Evolutionary conservation across 2,888 invertebrate species (phyloP).

Genomic region (Crepidodera aurea): DNA sequence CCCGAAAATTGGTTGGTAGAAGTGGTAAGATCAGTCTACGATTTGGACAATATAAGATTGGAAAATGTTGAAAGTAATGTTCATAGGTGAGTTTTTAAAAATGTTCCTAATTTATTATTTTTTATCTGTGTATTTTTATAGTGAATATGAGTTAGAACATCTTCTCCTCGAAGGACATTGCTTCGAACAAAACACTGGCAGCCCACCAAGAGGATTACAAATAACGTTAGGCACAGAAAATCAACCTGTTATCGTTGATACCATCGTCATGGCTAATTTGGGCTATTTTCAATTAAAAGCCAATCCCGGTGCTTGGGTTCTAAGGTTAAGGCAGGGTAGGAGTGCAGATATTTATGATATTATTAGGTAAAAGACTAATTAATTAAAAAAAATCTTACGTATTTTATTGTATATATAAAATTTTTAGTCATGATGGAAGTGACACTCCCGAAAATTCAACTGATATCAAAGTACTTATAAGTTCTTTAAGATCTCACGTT

Average conservation of each 20-base stretch:
- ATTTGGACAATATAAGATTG: conserved; percentile 95
- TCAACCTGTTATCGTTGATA: conserved; percentile 85
- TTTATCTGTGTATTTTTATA: conserved; percentile 58
- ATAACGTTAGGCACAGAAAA: conserved; percentile 87
- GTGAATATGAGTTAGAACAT: conserved; percentile 96
- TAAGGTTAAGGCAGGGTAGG: conserved; percentile 89
- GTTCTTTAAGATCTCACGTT: conserved; percentile 87
- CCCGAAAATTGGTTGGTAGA: conserved; percentile 98
- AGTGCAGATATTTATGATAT: conserved; percentile 96
- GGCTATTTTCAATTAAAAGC: conserved; percentile 99
- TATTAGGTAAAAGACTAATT: conserved; percentile 66
- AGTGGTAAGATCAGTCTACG: conserved; percentile 90
- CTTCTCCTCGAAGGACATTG: conserved; percentile 96
- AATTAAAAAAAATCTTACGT: background rate
- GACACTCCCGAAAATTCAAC: conserved; percentile 74
- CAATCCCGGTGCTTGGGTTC: conserved; percentile 94
- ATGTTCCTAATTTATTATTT: too few species aligned
- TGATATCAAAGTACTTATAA: conserved; percentile 82
- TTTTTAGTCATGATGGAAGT: conserved; percentile 75
- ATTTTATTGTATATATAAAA: background rate
- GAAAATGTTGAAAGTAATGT: conserved; percentile 90
- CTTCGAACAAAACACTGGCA: conserved; percentile 88
- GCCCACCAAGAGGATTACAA: conserved; percentile 97
- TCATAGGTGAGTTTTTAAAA: conserved; percentile 69
- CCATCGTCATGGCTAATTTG: conserved; percentile 99